Evolutionary conservation across 2,888 invertebrate genomes (phyloP).

Genomic region (Trachelus iudaicus): DNA sequence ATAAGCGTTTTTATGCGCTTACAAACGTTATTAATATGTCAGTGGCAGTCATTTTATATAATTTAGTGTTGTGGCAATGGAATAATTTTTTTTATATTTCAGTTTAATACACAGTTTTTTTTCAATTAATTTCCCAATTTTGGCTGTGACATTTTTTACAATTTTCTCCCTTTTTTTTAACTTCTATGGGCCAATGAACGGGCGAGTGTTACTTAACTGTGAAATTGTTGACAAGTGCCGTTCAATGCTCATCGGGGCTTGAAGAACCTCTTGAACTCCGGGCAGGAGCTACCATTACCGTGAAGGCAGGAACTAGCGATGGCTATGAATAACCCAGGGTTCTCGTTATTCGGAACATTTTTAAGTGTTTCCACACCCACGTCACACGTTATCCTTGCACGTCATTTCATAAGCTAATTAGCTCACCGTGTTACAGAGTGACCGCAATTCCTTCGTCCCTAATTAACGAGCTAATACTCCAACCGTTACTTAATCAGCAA

Average conservation of each 20-base stretch:
- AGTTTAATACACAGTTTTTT: neutral
- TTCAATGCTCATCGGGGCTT: neutral
- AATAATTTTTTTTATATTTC: too few species aligned
- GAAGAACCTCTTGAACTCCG: neutral
- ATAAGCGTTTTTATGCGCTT: neutral
- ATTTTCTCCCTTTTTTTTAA: neutral
- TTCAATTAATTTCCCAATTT: neutral
- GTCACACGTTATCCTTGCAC: neutral
- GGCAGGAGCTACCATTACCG: neutral
- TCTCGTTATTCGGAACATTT: neutral
- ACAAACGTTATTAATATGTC: neutral
- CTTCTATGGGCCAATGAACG: neutral
- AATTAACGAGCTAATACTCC: neutral
- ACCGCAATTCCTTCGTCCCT: neutral
- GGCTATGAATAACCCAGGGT: neutral
- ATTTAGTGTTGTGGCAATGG: neutral
- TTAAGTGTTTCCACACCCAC: neutral
- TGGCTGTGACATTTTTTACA: neutral
- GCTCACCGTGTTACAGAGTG: neutral
- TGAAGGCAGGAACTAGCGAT: neutral
- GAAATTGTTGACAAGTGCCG: neutral
- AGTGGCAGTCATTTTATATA: neutral
- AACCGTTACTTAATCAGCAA: neutral
- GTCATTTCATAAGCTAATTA: neutral
- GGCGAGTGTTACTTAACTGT: neutral